Percentiles rank a stretch among this genome's conserved stretches.
Evolutionary conservation across 2,797 vertebrate genomes (phyloP).

Genomic region (Oreochromis grahami): DNA sequence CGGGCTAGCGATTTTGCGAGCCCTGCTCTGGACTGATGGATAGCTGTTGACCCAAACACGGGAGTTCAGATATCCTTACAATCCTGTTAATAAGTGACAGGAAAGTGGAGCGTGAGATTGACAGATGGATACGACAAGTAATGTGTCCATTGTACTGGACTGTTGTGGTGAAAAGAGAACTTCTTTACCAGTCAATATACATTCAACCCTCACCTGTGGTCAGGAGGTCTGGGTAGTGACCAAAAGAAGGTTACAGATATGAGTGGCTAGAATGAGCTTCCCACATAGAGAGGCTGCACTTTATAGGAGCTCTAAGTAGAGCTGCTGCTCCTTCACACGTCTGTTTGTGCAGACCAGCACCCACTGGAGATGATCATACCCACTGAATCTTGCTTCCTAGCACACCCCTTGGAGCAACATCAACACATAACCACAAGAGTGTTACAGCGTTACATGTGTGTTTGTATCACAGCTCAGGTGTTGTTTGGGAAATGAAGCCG

Average conservation of each 20-base stretch:
- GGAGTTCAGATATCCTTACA: not conserved
- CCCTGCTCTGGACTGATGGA: not conserved
- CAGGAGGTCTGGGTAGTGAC: not conserved
- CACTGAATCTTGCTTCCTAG: not conserved
- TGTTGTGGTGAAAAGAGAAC: not conserved
- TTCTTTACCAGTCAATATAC: not conserved
- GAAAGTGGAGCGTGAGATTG: accelerated
- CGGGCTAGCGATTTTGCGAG: too few species aligned
- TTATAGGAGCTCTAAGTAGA: not conserved
- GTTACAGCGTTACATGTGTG: accelerated
- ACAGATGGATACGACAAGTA: not conserved
- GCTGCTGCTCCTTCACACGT: accelerated
- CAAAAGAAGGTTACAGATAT: not conserved
- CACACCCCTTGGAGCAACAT: accelerated
- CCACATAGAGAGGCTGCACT: accelerated
- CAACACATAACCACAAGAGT: not conserved
- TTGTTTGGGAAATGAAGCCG: constrained; percentile 94
- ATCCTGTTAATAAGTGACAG: not conserved
- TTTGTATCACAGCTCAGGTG: constrained; percentile 80
- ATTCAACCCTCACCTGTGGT: not conserved
- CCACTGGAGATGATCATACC: not conserved
- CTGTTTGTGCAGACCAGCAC: not conserved
- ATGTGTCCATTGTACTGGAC: not conserved
- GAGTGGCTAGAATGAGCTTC: not conserved
- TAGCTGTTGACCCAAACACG: accelerated